Evolutionary conservation across 2,797 vertebrate species (phyloP), one percentile per base, ranked within the genome.

Genomic region (Sus cebifrons): DNA sequence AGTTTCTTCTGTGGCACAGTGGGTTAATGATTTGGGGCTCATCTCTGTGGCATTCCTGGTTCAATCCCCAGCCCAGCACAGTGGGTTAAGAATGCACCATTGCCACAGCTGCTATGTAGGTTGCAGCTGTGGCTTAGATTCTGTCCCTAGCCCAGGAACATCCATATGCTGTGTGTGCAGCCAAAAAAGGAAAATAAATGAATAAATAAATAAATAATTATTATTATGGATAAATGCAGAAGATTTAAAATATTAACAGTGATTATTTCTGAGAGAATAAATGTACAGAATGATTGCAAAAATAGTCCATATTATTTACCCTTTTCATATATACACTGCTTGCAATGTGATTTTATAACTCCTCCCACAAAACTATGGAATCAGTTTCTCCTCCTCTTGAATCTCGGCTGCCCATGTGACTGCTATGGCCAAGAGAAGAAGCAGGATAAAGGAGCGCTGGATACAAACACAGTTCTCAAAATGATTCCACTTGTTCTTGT

Each of bases 231-330:
- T 71, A 86, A 92, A 85, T 65, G 6, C 7, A 68, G 10, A 93
- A 73, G 7, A 78, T 56, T 78, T n/a, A 68, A 75, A 82, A 73
- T 77, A 64, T 36, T 21, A 77, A 32, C 44, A 70, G n/a, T n/a
- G 6, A 91, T 74, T 73, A 60, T 87, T 95, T 95, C 25, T 20
- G 27, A 77, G 11, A 32, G 16, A 94, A 88, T 79, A n/a, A 56
- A 95, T 12, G 88, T 82, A 52, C 1, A 15, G 18, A 40, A 15
- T 65, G 62, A 93, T 65, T 93, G 81, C 3, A 67, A 64, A 86
- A 79, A 70, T 4, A 89, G 32, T 25, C 56, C 23, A 65, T 36
- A n/a, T 70, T 58, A 62, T 36, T 70, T 2, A 25, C n/a, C 27
- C 10, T 71, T 78, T 49, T 5, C 29, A 2, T n/a, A 79, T 18